Evolutionary conservation across 2,113 vertebrate species (phyloP).

Genomic region (Dromas ardeola): DNA sequence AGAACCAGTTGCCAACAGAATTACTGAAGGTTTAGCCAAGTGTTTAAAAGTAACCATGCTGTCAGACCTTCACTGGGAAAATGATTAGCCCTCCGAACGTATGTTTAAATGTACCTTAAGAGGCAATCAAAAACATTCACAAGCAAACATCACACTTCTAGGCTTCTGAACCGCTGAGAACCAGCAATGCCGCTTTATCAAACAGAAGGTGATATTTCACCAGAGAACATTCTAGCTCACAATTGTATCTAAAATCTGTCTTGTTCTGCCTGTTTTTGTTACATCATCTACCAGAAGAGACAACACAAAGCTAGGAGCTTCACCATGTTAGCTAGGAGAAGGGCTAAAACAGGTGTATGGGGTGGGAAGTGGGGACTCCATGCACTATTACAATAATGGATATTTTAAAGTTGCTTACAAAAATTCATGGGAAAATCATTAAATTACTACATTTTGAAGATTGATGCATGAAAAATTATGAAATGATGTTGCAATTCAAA

Average conservation of each 20-base stretch:
- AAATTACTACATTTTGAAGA: background rate
- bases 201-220: background rate
- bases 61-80: background rate
- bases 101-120: background rate
- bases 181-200: background rate
- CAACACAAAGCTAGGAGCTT: background rate
- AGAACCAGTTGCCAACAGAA: background rate
- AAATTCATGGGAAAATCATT: background rate
- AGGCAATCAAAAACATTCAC: background rate
- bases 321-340: background rate
- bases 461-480: background rate
- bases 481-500: background rate
- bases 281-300: background rate
- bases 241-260: background rate
- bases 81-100: rapidly evolving
- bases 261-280: background rate
- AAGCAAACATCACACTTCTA: background rate
- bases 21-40: background rate
- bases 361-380: background rate
- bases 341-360: background rate
- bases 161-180: background rate
- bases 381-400: rapidly evolving
- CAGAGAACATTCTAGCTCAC: background rate
- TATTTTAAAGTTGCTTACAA: background rate
- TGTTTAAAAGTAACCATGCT: background rate